Conservation (phyloP, 2,888 invertebrate genomes). For the Diarsia mendica region DNA sequence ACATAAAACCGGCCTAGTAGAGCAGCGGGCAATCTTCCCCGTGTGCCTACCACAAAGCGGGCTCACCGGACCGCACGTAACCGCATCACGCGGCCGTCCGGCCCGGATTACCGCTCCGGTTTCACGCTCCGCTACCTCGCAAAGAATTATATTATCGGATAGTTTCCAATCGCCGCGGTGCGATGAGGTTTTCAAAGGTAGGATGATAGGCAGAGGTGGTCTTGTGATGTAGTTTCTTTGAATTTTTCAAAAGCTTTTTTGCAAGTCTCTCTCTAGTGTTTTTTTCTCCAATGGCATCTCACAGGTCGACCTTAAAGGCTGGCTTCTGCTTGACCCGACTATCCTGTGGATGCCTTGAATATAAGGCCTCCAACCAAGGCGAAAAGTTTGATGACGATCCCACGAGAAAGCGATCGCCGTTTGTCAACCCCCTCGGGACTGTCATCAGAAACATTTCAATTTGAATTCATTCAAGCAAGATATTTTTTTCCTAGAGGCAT, state of each 20-base stretch:
- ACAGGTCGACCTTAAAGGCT: too few species aligned
- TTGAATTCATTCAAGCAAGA: not conserved
- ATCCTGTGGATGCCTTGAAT: too few species aligned
- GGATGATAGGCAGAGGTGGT: not conserved
- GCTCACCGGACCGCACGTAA: conserved; percentile 61
- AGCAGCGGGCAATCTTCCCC: conserved; percentile 7
- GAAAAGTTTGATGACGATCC: too few species aligned
- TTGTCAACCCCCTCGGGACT: not conserved
- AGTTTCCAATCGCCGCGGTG: conserved; percentile 24
- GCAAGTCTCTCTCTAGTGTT: too few species aligned
- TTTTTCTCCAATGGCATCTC: too few species aligned
- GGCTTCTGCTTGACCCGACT: too few species aligned
- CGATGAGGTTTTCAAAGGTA: not conserved
- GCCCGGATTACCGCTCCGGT: conserved; percentile 53
- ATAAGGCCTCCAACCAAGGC: too few species aligned
- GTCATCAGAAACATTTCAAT: not conserved
- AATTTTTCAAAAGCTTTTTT: not conserved
- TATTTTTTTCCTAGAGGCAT: not conserved
- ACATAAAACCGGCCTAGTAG: conserved; percentile 3
- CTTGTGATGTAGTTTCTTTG: not conserved
- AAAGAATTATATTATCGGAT: conserved; percentile 56
- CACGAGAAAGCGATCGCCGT: too few species aligned
- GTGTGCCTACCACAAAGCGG: conserved; percentile 35
- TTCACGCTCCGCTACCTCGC: conserved; percentile 54
- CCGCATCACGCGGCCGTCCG: conserved; percentile 58